Base-by-base conservation (phyloP, 2,888 invertebrate species). In the Sicus ferrugineus region DNA sequence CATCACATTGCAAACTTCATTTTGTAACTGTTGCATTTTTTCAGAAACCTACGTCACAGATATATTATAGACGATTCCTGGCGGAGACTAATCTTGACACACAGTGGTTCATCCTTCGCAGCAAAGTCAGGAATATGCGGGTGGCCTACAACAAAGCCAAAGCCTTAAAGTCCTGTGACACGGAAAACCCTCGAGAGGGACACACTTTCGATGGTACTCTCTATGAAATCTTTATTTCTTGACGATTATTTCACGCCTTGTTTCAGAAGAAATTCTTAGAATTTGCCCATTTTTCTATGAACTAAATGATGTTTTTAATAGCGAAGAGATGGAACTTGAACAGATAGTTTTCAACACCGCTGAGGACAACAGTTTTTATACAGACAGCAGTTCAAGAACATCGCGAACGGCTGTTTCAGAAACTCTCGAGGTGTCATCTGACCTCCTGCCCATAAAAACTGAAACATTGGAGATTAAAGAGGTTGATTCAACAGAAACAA, bases 71-170 rank as follows among this genome's bases (percentile, higher is more conserved):
- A 38, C 42, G 50, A 26, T 67, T 59, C 48, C 14, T 30, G 30
- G 50, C 46, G 21, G 48, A 61, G 50, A 21, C 19, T 14, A 26
- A 31, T 21, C 7, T 61, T 11, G n/a, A 14, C 14, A 46, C 58
- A 3, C 58, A 67, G n/a, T 67, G 67, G 59, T 56, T 48, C 46
- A 14, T 67, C 16, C n/a, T 59, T 5, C 19, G 59, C 28, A 23
- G 58, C n/a, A 67, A 67, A 28, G 67, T 67, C 28, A 42, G 61
- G 2, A 67, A 67, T 23, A 59, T 67, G 59, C 28, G 67, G 21
- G 30, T 46, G 28, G n/a, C 7, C 34, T 67, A 67, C 67, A 61
- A 52, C 58, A 67, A 59, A 50, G 59, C 61, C n/a, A 67, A 67
- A 59, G n/a, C 59, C 16, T 61, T 50, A 54, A 52, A 66, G 21